Evolutionary conservation across 2,113 vertebrate genomes (phyloP).

Genomic region (Galeopterus variegatus): DNA sequence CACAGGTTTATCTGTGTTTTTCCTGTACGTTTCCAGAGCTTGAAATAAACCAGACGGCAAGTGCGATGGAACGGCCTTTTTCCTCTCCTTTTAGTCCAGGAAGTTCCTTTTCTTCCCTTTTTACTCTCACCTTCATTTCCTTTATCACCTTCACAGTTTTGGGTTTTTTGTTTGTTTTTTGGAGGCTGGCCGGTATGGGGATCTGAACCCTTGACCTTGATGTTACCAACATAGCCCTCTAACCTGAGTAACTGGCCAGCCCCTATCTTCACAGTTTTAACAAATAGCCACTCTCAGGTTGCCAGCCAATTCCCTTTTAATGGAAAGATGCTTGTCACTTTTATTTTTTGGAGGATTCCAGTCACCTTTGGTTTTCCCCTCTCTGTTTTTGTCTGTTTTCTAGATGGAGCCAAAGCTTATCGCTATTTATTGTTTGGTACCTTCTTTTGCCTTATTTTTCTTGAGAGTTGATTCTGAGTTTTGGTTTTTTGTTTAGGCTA

Average conservation of each 20-base stretch:
- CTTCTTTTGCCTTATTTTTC: background rate
- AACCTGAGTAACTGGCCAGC: too few species aligned
- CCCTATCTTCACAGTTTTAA: background rate
- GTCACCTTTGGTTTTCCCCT: slow-evolving; percentile 44
- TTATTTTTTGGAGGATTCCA: background rate
- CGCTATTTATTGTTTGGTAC: background rate
- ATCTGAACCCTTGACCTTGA: too few species aligned
- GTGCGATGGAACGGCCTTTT: background rate
- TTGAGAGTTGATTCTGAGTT: background rate
- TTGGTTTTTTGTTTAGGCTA: background rate
- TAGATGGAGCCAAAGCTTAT: background rate
- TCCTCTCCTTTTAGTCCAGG: background rate
- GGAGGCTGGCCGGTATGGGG: too few species aligned
- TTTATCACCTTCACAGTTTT: background rate
- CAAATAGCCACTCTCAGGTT: background rate
- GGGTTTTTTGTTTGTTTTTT: background rate
- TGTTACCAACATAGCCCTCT: too few species aligned
- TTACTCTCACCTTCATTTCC: slow-evolving; percentile 6
- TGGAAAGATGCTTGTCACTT: background rate
- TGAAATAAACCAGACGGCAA: slow-evolving; percentile 53
- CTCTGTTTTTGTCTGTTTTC: slow-evolving; percentile 46
- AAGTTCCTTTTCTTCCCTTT: background rate
- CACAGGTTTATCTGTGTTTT: background rate
- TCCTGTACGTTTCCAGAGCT: background rate
- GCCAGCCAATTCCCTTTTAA: background rate